phyloP scores from a whole-genome alignment of 2,113 vertebrate species.

The Notiomystis cincta region DNA sequence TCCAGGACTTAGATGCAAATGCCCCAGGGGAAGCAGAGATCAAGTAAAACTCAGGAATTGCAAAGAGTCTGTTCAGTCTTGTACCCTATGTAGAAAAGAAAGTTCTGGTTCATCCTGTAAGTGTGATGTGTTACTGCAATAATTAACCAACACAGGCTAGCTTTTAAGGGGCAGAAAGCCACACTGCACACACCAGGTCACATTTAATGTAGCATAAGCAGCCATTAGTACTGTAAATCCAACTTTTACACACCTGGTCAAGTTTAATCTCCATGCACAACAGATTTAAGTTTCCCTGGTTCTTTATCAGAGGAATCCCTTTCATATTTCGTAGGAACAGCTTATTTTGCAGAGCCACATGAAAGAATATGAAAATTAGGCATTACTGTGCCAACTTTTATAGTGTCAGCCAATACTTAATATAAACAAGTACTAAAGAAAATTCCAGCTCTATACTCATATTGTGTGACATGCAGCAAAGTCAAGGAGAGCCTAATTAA shows the following conservation, averaged over 20 bases:
- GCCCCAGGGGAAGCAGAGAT: not conserved
- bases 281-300: not conserved
- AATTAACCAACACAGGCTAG: not conserved
- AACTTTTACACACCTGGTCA: not conserved
- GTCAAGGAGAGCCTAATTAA: not conserved
- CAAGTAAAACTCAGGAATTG: not conserved
- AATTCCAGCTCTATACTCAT: not conserved
- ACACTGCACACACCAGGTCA: not conserved
- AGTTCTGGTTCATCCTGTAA: slow-evolving; percentile 16
- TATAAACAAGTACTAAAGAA: not conserved
- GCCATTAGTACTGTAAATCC: not conserved
- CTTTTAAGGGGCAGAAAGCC: not conserved
- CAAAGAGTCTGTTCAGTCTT: not conserved
- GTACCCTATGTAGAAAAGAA: not conserved
- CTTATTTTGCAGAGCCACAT: not conserved
- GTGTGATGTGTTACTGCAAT: not conserved
- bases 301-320: not conserved
- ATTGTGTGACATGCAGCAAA: not conserved
- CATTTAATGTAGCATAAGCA: not conserved
- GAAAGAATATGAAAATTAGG: not conserved
- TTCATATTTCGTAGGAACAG: not conserved
- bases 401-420: not conserved
- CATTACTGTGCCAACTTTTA: not conserved
- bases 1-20: slow-evolving; percentile 42
- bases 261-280: not conserved